Percentiles rank a stretch among this genome's conserved stretches.
phyloP scores from a whole-genome alignment of 2,888 invertebrate genomes.

The Netelia fuscicornis region DNA sequence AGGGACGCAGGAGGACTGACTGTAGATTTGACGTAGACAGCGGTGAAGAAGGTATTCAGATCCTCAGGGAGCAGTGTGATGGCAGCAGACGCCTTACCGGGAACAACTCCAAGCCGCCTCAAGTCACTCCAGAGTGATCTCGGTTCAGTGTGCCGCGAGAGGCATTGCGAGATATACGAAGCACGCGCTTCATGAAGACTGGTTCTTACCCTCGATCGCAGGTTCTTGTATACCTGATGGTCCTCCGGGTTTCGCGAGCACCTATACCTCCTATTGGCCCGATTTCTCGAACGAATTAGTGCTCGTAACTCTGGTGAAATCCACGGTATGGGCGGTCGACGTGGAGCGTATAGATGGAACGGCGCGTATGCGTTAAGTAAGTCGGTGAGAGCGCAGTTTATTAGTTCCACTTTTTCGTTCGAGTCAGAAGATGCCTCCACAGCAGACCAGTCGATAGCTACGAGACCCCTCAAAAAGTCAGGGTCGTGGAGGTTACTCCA shows the following conservation, averaged over 20 bases:
- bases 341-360: not conserved
- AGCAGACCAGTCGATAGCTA: not conserved
- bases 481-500: too few species aligned
- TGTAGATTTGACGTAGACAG: not conserved
- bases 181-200: not conserved
- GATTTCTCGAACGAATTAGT: not conserved
- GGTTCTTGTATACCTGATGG: not conserved
- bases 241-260: not conserved
- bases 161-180: not conserved
- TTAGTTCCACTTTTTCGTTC: too few species aligned
- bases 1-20: too few species aligned
- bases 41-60: constrained; percentile 11
- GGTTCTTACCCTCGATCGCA: not conserved
- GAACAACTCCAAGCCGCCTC: not conserved
- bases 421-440: not conserved
- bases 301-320: not conserved
- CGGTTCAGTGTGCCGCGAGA: not conserved
- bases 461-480: too few species aligned
- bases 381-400: not conserved
- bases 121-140: constrained; percentile 22
- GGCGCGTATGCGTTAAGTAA: constrained; percentile 12
- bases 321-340: constrained; percentile 4
- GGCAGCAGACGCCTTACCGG: not conserved
- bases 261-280: not conserved
- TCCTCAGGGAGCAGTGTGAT: not conserved